Conservation (phyloP, 2,113 vertebrate species). For the Perccottus glenii region DNA sequence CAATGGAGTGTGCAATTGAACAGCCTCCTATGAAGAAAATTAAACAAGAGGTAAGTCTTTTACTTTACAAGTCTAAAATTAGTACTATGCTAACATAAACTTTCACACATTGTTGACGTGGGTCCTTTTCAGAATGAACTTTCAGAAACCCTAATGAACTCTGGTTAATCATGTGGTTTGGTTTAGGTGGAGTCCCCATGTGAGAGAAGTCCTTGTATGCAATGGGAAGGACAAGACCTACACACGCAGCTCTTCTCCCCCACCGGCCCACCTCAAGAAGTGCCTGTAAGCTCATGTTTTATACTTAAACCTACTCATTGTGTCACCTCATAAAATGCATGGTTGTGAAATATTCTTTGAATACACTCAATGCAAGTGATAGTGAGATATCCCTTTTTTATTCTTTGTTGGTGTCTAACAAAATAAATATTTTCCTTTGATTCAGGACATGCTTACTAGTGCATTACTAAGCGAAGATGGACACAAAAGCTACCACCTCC, state of each 20-base stretch:
- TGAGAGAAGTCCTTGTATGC: slow-evolving; percentile 86
- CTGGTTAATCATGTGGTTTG: slow-evolving; percentile 25
- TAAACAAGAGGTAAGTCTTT: slow-evolving; percentile 91
- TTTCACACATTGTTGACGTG: background rate
- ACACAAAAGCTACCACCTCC: slow-evolving; percentile 85
- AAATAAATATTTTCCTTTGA: background rate
- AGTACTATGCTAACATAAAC: background rate
- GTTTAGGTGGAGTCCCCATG: slow-evolving; percentile 89
- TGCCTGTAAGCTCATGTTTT: slow-evolving; percentile 81
- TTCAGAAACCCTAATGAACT: background rate
- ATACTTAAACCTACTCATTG: background rate
- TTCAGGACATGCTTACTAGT: slow-evolving; percentile 92
- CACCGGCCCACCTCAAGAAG: slow-evolving; percentile 81
- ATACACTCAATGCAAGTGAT: no score
- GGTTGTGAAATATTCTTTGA: no score
- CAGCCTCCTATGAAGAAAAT: slow-evolving; percentile 94
- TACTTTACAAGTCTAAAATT: slow-evolving; percentile 11
- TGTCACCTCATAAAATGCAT: background rate
- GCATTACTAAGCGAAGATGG: slow-evolving; percentile 87
- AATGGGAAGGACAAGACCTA: slow-evolving; percentile 91
- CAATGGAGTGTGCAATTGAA: slow-evolving; percentile 89
- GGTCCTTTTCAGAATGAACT: background rate
- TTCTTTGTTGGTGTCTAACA: background rate
- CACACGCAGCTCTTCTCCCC: slow-evolving; percentile 90
- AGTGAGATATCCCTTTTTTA: no score